Conservation (phyloP, 2,113 vertebrate species). For the Anoura caudifer region DNA sequence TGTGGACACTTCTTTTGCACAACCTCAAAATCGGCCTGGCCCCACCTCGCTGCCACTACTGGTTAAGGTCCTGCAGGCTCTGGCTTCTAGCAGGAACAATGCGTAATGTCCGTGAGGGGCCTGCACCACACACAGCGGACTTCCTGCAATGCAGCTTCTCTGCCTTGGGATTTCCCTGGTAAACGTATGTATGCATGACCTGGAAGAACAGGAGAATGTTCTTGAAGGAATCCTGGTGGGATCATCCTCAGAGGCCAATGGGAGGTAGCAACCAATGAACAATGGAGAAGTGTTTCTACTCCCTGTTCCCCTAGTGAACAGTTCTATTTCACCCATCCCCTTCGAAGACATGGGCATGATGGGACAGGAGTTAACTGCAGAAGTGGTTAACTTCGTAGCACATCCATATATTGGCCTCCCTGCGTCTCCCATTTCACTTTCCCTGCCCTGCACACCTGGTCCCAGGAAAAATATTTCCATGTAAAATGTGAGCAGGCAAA, state of each 20-base stretch:
- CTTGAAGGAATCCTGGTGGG: not conserved
- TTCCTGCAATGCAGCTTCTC: not conserved
- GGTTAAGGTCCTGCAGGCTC: not conserved
- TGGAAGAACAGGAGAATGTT: not conserved
- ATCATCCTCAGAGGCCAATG: not conserved
- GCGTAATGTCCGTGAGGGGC: not conserved
- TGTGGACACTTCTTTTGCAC: not conserved
- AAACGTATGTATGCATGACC: not conserved
- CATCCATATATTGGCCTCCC: not conserved
- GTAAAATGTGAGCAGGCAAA: not conserved
- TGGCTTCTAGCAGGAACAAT: not conserved
- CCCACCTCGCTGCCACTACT: not conserved
- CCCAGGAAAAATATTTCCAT: not conserved
- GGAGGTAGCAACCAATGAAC: not conserved
- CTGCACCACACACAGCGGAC: not conserved
- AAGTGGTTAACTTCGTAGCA: not conserved
- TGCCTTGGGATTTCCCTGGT: not conserved
- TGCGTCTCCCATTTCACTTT: not conserved
- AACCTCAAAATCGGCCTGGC: not conserved
- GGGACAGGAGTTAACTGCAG: not conserved
- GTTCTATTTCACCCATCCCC: not conserved
- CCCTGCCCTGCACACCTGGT: not conserved
- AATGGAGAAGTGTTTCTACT: not conserved
- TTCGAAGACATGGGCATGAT: not conserved
- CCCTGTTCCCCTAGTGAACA: not conserved